Evolutionary conservation across 2,113 vertebrate genomes (phyloP).

Genomic region (Artemisiospiza belli): DNA sequence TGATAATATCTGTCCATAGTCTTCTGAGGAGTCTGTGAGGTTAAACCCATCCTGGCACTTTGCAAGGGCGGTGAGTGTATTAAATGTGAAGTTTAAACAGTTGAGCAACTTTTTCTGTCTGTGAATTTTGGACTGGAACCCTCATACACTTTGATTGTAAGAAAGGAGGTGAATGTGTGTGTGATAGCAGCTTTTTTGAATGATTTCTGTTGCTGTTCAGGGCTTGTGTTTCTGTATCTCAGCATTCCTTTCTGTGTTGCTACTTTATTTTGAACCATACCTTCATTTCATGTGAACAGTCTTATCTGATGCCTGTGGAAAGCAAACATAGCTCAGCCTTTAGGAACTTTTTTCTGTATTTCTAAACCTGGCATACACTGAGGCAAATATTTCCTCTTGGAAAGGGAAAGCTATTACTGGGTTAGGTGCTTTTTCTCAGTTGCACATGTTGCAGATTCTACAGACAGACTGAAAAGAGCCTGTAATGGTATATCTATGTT

Average conservation of each 20-base stretch:
- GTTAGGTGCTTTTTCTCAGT: background rate
- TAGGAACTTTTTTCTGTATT: background rate
- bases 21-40: background rate
- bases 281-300: background rate
- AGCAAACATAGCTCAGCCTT: background rate
- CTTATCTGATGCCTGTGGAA: background rate
- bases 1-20: background rate
- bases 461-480: background rate
- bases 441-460: conserved; percentile 44
- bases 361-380: background rate
- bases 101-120: background rate
- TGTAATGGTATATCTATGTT: background rate
- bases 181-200: background rate
- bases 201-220: background rate
- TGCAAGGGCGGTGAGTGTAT: background rate
- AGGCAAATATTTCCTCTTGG: conserved; percentile 47
- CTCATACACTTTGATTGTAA: background rate
- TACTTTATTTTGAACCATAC: background rate
- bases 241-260: background rate
- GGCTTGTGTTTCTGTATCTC: background rate
- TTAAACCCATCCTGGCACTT: background rate
- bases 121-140: background rate
- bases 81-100: background rate
- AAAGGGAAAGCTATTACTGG: conserved; percentile 10
- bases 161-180: background rate